Base-by-base conservation (phyloP, 2,888 invertebrate species). In the Pseudococcus jackbeardsleyi region DNA sequence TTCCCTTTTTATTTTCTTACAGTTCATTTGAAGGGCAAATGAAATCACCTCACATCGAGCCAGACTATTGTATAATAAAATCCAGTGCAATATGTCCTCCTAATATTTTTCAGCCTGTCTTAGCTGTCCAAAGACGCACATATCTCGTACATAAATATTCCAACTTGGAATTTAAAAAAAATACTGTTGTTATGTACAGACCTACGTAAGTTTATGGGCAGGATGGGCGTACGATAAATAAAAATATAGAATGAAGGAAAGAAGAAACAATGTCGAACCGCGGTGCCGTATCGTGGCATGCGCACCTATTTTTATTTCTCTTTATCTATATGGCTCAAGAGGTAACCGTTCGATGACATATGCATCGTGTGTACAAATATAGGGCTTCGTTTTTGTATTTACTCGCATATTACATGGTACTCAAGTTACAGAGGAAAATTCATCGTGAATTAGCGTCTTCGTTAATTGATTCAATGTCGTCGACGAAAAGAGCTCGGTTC, bases 311-410 rank as follows among this genome's bases (percentile, higher is more conserved):
- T 64, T 59, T 59, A 59, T 68, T 72, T 33, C 17, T 33, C 17
- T 33, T 72, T 72, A 72, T 72, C 72, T 72, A 72, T 72, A 33
- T 72, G 17, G 72, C 72, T 72, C 72, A 72, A 72, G 33, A 33
- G 72, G 72, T 72, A 72, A 72, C 72, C 17, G 72, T 72, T 72
- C 33, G 72, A 72, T 72, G 72, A 72, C 72, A 72, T 33, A 72
- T 72, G 72, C 33, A 72, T 22, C 6, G 64, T 22, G 9, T 8
- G 22, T 22, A 19, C 22, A 19, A 11, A 22, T 72, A 72, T 72
- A 72, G 39, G 72, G 72, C 72, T 72, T 72, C 72, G 72, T 72
- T 72, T 4, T 33, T 72, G 17, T 72, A 72, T 33, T 72, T 72
- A 33, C 33, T 72, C 17, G 64, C 22, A 64, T 11, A 26, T 72